Evolutionary conservation across 2,113 vertebrate species (phyloP), one percentile per base, ranked within the genome.

Genomic region (Hylia prasina): DNA sequence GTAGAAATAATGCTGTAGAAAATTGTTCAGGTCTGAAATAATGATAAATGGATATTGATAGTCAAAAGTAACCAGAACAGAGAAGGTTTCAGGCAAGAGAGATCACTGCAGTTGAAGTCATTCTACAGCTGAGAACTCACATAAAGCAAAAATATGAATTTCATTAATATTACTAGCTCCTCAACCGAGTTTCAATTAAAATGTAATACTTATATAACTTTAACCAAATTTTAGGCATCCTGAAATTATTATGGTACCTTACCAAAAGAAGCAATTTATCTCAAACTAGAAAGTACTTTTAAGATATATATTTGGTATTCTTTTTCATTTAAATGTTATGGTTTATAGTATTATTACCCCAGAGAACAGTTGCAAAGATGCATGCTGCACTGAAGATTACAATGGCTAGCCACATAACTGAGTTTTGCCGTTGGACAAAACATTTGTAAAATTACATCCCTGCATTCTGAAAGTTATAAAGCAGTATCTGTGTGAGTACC

Each of bases 401-500:
- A 33, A 13, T 15, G 22, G 31, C 25, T 82, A 71, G 15, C 13
- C 25, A 81, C 19, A 57, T 44, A 48, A 78, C 22, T 5, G 35
- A 39, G 13, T 39, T 80, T 82, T 78, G 20, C 31, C 15, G 8
- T 5, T 45, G 35, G 18, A 63, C 19, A 61, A 73, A 87, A 82
- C 6, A 3, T 21, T 40, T 33, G 25, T 58, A 54, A 39, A 69
- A 82, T 70, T 68, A 39, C 31, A 63, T 45, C 14, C 10, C 3
- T 69, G 15, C 11, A 45, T 75, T 50, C 35, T 61, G 37, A 78
- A 77, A 65, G 17, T 8, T 45, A 15, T 33, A 39, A 72, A 83
- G 24, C 4, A 61, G 8, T 20, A 6, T 15, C 58, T 1, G 0
- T 25, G 35, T n/a, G 2, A 47, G 7, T 48, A 51, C 6, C 7